Evolutionary conservation across 2,888 invertebrate species (phyloP), one percentile per base, ranked within the genome.

Genomic region (Halictus ligatus): DNA sequence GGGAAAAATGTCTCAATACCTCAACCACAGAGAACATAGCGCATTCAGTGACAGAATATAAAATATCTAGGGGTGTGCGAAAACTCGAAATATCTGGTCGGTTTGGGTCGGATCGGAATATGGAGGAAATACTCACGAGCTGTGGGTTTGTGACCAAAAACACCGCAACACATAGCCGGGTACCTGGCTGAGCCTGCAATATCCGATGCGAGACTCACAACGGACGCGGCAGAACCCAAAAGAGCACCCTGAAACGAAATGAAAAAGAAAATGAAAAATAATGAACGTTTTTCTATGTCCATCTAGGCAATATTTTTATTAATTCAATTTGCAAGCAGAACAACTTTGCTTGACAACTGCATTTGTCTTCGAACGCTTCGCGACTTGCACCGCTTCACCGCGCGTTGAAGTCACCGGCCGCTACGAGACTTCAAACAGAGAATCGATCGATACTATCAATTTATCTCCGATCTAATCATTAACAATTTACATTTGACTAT

Each of bases 81-180:
- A 35, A 35, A 35, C 35, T 35, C 35, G 35, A 35, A 35, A 35
- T 35, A 35, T 35, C 35, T 4, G 35, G 5, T 35, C 35, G 35
- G 35, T 1, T 29, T 29, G 35, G 35, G 35, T 35, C 35, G 35
- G 3, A 35, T 35, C 35, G 35, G 35, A 3, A 35, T 15, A 0
- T 25, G 60, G 72, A 18, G 40, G 64, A 40, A 1, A 43, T 43
- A 83, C 87, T 91, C 84, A 93, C 96, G 96, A 1, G 97, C 97
- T 71, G 98, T 97, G 0, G 98, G 98, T 93, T 98, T 99, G 94
- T 99, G 98, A n/a, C 99, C 99, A 95, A 97, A 99, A 80, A 99
- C 97, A 40, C 99, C 99, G 92, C 98, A 98, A 95, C 98, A 99
- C 96, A 98, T 97, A 2, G 98, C 97, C 0, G 99, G 99, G 92